phyloP scores from a whole-genome alignment of 2,888 invertebrate genomes.

The Hemaris fuciformis region DNA sequence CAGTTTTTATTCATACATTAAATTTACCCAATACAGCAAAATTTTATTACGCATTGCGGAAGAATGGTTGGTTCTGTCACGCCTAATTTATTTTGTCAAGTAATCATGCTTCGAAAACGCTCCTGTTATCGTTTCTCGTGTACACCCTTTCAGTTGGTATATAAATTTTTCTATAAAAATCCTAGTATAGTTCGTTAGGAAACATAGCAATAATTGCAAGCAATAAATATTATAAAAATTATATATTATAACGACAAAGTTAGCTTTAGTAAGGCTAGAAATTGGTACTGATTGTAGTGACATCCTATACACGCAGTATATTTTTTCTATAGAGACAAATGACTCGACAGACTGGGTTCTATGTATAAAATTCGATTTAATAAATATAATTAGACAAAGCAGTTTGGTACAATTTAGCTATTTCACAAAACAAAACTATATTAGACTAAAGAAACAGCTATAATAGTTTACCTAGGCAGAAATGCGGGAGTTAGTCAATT shows the following conservation, averaged over 20 bases:
- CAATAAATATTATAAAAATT: constrained; percentile 67
- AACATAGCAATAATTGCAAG: constrained; percentile 77
- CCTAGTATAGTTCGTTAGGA: constrained; percentile 57
- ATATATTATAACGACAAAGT: constrained; percentile 39
- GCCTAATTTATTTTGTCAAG: background rate
- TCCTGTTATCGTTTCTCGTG: background rate
- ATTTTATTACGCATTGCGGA: background rate
- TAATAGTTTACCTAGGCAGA: constrained; percentile 72
- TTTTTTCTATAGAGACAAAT: constrained; percentile 72
- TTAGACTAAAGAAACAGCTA: constrained; percentile 57
- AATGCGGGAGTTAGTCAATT: constrained; percentile 76
- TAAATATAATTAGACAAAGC: constrained; percentile 41
- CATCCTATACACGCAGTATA: constrained; percentile 68
- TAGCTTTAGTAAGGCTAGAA: constrained; percentile 78
- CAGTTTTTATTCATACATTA: no score
- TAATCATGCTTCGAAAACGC: background rate
- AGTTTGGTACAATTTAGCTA: constrained; percentile 74
- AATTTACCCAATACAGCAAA: background rate
- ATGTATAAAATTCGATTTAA: constrained; percentile 52
- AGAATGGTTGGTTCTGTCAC: background rate
- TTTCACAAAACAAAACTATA: constrained; percentile 64
- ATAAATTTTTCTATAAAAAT: constrained; percentile 23
- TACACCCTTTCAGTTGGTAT: constrained; percentile 17
- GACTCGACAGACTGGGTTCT: constrained; percentile 61
- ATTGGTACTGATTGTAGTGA: constrained; percentile 74